These are phyloP conservation scores for Chironomus tepperi DNA, from an alignment of 1,140 invertebrate genomes.

Conservation along the genomic window DNA sequence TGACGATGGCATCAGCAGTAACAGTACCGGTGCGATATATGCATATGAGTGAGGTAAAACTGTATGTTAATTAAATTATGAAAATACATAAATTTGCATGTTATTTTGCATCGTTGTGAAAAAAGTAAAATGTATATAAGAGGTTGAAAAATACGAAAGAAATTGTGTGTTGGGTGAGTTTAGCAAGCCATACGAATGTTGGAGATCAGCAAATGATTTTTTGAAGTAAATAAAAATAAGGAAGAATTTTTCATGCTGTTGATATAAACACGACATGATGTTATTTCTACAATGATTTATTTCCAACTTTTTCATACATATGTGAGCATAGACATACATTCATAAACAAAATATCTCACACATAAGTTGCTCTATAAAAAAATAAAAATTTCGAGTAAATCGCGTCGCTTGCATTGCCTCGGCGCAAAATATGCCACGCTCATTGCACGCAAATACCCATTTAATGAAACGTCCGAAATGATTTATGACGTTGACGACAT, in stretches of 20 bases:
- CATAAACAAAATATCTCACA: not conserved
- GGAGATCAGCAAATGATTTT: not conserved
- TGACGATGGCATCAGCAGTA: no score
- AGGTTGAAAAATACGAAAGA: not conserved
- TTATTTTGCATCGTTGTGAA: not conserved
- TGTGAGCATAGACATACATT: no score
- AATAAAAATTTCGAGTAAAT: not conserved
- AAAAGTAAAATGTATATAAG: no score
- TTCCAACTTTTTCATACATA: not conserved
- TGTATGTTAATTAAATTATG: slow-evolving; percentile 23
- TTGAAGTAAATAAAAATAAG: slow-evolving; percentile 8
- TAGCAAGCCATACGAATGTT: no score
- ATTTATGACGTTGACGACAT: slow-evolving; percentile 11
- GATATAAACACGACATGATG: slow-evolving; percentile 13
- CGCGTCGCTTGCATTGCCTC: not conserved
- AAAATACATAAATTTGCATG: slow-evolving; percentile 23
- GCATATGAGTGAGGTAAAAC: not conserved
- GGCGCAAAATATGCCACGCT: not conserved
- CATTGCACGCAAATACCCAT: slow-evolving; percentile 19
- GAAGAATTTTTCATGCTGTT: not conserved
- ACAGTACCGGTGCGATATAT: no score
- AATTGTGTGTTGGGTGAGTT: not conserved
- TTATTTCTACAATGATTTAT: slow-evolving; percentile 5
- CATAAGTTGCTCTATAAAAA: no score
- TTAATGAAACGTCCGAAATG: slow-evolving; percentile 22